Evolutionary conservation across 2,113 vertebrate species (phyloP), one percentile per base, ranked within the genome.

Genomic region (Geococcyx californianus): DNA sequence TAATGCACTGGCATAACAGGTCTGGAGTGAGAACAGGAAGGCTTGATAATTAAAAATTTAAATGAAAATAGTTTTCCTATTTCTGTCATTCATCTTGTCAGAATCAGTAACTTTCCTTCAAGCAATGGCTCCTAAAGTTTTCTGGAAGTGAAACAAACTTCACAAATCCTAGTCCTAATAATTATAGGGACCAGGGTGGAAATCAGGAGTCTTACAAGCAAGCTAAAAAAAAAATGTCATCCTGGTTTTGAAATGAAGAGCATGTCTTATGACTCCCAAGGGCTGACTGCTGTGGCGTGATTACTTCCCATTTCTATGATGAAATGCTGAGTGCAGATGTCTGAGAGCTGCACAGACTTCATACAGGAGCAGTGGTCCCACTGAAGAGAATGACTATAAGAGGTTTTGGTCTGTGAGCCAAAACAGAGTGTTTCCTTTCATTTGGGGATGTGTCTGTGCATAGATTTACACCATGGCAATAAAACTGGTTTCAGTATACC

Each of bases 391-490:
- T n/a, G 64, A 31, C 49, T 16, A 0, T 13, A 24, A 40, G 26
- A 47, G 9, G 33, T 44, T 68, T 54, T 28, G 64, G 15, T n/a
- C 60, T 16, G 31, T 0, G 0, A 87, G 82, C 13, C 44, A 64
- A 64, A 49, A 11, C 12, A 40, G 34, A 51, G 13, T 2, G 3
- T 56, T 68, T 68, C n/a, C 24, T 28, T 59, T 44, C 2, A 0
- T 59, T 31, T 31, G 49, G 54, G 54, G 58, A 56, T 10, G 7
- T 44, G 8, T 47, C 60, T 7, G 2, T 7, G 6, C 45, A 18
- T 0, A 1, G 38, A 38, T 75, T 38, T 36, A 18, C 25, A 56
- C 33, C 0, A 0, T 24, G 7, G 1, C 29, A 47, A 14, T 49
- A 72, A 51, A 76, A 63, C 14, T 44, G 36, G 33, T 54, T 67